Evolutionary conservation across 2,113 vertebrate species (phyloP).

Genomic region (Cyanistes caeruleus): DNA sequence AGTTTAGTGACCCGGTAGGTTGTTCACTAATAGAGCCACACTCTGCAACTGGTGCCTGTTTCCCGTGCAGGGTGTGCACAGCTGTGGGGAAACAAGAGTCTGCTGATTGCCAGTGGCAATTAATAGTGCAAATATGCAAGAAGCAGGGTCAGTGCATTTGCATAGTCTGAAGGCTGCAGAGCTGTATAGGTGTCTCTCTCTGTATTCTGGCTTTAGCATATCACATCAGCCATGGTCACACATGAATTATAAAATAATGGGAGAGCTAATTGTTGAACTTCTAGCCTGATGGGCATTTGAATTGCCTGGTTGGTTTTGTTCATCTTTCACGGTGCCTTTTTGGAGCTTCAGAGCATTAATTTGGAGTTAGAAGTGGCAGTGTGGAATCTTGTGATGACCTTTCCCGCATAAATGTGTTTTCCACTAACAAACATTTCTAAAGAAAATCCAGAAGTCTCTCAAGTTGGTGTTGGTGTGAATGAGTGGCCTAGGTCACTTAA

Average conservation of each 20-base stretch:
- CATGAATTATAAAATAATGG: fast-evolving
- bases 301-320: neutral
- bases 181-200: neutral
- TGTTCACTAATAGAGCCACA: fast-evolving
- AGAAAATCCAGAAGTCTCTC: neutral
- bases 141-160: neutral
- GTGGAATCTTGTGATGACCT: neutral
- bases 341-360: neutral
- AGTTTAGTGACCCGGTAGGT: neutral
- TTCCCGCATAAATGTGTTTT: neutral
- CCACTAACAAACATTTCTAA: neutral
- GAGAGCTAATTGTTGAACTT: neutral
- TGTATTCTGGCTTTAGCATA: neutral
- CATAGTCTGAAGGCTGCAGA: neutral
- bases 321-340: fast-evolving
- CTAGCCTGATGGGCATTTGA: fast-evolving
- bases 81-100: neutral
- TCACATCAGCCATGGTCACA: neutral
- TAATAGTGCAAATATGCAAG: neutral
- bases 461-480: neutral
- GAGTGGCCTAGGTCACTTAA: neutral
- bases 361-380: neutral
- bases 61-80: neutral
- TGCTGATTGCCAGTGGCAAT: neutral
- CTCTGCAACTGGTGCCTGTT: neutral